Percentiles rank a stretch among this genome's conserved stretches.
phyloP scores from a whole-genome alignment of 23 tunicate genomes.

The Halocynthia roretzi region DNA sequence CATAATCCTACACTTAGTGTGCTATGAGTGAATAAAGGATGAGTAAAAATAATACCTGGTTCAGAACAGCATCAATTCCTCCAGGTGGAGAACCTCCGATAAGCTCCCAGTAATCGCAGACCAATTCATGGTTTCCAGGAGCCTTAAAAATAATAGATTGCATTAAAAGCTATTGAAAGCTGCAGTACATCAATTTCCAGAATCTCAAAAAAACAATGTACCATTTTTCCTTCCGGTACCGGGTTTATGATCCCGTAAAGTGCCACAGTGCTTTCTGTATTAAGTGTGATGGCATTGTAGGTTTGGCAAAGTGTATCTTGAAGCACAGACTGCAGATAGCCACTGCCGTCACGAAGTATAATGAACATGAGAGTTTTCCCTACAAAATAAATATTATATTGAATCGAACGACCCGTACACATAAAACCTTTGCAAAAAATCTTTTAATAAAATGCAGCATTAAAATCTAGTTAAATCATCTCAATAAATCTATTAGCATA shows the following conservation, averaged over 20 bases:
- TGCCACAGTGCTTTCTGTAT: slow-evolving; percentile 71
- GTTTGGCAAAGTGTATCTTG: slow-evolving; percentile 80
- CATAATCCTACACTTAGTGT: no score
- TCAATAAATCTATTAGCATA: no score
- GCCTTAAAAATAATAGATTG: slow-evolving; percentile 34
- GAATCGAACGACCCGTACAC: no score
- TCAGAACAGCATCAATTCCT: slow-evolving; percentile 82
- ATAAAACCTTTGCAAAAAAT: no score
- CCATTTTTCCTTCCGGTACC: slow-evolving; percentile 81
- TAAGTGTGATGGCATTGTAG: slow-evolving; percentile 66
- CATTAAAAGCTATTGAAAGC: neutral
- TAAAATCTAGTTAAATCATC: no score
- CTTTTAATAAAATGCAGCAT: no score
- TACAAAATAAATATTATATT: slow-evolving; percentile 8
- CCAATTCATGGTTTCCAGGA: slow-evolving; percentile 93
- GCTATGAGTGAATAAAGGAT: neutral
- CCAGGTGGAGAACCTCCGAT: slow-evolving; percentile 90
- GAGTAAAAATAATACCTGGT: slow-evolving; percentile 39
- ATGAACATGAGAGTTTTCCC: slow-evolving; percentile 86
- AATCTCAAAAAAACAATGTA: slow-evolving; percentile 1
- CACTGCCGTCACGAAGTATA: slow-evolving; percentile 84
- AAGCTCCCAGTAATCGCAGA: slow-evolving; percentile 92
- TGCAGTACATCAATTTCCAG: neutral
- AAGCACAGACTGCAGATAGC: slow-evolving; percentile 75
- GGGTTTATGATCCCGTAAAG: slow-evolving; percentile 50